Evolutionary conservation across 2,888 invertebrate species (phyloP), one percentile per base, ranked within the genome.

Genomic region (Autographa gamma): DNA sequence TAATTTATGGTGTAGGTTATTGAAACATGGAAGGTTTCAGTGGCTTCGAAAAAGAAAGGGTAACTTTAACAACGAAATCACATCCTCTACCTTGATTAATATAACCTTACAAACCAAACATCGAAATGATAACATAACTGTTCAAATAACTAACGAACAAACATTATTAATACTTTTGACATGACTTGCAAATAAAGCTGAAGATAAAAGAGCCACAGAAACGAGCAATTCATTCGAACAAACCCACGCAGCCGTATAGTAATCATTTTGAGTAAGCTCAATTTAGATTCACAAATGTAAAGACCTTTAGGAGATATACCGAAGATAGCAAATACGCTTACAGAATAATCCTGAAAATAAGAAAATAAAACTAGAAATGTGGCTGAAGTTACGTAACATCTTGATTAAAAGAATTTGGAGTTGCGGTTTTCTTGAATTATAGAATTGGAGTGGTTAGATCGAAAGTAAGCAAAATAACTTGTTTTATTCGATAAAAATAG

Each of bases 151-250:
- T 56, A 25, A 16, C 25, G 2, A 13, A 54, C 18, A 3, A n/a
- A 34, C 48, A 43, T 60, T 18, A 31, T 52, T 13, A 8, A 59
- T 19, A 60, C 18, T 61, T 69, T 69, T 60, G 48, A 41, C 34
- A 67, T 71, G 60, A 31, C 41, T 66, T 38, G 43, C 58, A 67
- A 82, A 79, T 67, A 78, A 80, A 79, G 19, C 3, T 9, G 1
- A 19, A 52, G 19, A 54, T 54, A 56, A 19, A 62, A 48, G 8
- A 19, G 43, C 63, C 58, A 78, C 81, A 73, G n/a, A 73, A 69
- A 56, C 59, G 11, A 14, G 43, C 48, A 56, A 78, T 73, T 83
- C 61, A 70, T 72, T 63, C 58, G 43, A 52, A 14, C 64, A 54
- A 18, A 25, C 69, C 18, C 61, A 61, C 34, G 60, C 32, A 56